Conservation (phyloP, 2,113 vertebrate species). For the Heterotis niloticus region DNA sequence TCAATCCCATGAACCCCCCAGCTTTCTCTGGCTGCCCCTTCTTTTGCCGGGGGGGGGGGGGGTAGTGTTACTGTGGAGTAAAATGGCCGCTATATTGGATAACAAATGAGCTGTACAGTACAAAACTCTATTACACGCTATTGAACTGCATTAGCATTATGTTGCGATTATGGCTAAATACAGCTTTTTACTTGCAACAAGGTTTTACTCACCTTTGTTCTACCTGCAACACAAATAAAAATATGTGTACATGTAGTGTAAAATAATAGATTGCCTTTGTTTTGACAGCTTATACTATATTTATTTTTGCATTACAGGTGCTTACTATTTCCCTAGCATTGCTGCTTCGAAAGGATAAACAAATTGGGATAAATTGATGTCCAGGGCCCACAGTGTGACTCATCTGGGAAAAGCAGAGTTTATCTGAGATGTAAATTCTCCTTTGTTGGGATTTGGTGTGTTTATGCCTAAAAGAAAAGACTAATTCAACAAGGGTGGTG, state of each 20-base stretch:
- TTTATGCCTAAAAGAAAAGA: not conserved
- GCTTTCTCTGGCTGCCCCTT: constrained; percentile 26
- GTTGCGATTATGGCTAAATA: not conserved
- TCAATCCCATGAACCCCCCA: not conserved
- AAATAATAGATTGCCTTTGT: too few relatives aligned
- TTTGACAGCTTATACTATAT: not conserved
- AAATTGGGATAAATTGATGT: not conserved
- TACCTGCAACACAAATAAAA: too few relatives aligned
- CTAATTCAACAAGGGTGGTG: not conserved
- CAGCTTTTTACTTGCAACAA: not conserved
- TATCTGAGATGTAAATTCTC: constrained; percentile 10
- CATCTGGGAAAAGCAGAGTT: not conserved
- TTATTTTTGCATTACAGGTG: not conserved
- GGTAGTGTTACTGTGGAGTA: not conserved
- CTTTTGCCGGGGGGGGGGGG: constrained; percentile 2
- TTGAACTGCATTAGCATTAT: not conserved
- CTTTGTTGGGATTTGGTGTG: not conserved
- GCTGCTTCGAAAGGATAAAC: not conserved
- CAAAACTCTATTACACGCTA: not conserved
- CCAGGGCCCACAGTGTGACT: not conserved
- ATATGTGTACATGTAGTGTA: not conserved
- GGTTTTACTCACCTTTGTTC: too few relatives aligned
- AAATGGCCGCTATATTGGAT: constrained; percentile 6
- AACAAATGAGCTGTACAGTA: constrained; percentile 13
- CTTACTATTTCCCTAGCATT: not conserved